Evolutionary conservation across 53 echinoderm and acorn worm species (phyloP).

Genomic region (Stichopus horrens): DNA sequence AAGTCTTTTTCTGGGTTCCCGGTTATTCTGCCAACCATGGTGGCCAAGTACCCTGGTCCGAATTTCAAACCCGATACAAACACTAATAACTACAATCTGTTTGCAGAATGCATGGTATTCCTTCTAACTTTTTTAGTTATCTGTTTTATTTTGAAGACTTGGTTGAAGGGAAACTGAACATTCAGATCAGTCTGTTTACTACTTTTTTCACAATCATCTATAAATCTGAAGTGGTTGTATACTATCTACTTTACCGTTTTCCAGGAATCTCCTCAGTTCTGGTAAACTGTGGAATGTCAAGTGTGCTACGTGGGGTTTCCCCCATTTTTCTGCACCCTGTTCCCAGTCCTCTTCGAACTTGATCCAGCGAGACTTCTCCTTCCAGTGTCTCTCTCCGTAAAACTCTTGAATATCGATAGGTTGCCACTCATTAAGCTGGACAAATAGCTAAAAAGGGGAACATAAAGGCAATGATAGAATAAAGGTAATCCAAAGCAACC

Average conservation of each 20-base stretch:
- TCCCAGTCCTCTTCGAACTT: conserved; percentile 99
- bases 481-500: too few species aligned
- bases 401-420: conserved; percentile 58
- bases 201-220: background rate
- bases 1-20: too few species aligned
- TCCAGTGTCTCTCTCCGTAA: conserved; percentile 79
- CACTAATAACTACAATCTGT: background rate
- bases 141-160: background rate
- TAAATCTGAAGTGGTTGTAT: background rate
- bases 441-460: conserved; percentile 65
- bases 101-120: too few species aligned
- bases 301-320: conserved; percentile 96
- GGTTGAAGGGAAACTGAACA: background rate
- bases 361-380: conserved; percentile 94
- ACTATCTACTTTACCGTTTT: conserved; percentile 66
- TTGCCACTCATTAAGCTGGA: conserved; percentile 85
- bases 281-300: conserved; percentile 94
- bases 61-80: background rate
- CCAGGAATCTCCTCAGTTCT: conserved; percentile 87
- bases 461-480: too few species aligned
- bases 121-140: too few species aligned
- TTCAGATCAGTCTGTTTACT: background rate
- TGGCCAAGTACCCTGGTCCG: too few species aligned
- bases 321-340: conserved; percentile 91
- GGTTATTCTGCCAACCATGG: too few species aligned